phyloP scores from a whole-genome alignment of 1,140 invertebrate genomes.

The Maconellicoccus hirsutus region DNA sequence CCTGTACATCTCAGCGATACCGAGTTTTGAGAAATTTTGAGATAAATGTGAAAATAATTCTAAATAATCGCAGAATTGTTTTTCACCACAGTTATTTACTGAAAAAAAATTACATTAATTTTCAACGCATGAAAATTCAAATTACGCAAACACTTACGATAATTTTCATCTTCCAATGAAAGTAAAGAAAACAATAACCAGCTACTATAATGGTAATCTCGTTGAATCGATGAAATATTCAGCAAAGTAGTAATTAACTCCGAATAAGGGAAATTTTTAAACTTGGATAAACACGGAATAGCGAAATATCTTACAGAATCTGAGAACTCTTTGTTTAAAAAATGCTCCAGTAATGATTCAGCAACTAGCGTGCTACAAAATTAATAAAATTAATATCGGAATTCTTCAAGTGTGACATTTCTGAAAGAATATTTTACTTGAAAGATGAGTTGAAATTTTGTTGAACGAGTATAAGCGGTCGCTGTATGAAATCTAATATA shows the following conservation, averaged over 20 bases:
- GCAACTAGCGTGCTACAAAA: constrained; percentile 37
- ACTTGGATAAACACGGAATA: constrained; percentile 41
- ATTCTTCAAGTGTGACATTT: not conserved
- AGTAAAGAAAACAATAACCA: not conserved
- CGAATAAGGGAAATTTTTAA: constrained; percentile 41
- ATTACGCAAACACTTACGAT: not conserved
- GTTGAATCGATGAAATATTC: not conserved
- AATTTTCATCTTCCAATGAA: not conserved
- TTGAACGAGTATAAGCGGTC: constrained; percentile 48
- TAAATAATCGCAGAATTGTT: constrained; percentile 11
- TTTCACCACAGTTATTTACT: not conserved
- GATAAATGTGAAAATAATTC: not conserved
- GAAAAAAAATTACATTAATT: not conserved
- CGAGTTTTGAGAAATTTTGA: constrained; percentile 8
- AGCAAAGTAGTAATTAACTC: constrained; percentile 31
- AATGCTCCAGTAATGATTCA: constrained; percentile 39
- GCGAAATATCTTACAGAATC: constrained; percentile 45
- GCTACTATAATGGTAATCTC: constrained; percentile 1
- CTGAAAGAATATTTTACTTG: constrained; percentile 24
- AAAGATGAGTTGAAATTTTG: constrained; percentile 24
- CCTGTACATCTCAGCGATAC: not conserved
- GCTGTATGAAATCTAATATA: constrained; percentile 60
- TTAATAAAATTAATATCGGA: constrained; percentile 33
- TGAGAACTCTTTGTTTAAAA: constrained; percentile 41
- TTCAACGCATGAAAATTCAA: not conserved